Evolutionary conservation across 2,797 vertebrate genomes (phyloP).

Genomic region (Echiichthys vipera): DNA sequence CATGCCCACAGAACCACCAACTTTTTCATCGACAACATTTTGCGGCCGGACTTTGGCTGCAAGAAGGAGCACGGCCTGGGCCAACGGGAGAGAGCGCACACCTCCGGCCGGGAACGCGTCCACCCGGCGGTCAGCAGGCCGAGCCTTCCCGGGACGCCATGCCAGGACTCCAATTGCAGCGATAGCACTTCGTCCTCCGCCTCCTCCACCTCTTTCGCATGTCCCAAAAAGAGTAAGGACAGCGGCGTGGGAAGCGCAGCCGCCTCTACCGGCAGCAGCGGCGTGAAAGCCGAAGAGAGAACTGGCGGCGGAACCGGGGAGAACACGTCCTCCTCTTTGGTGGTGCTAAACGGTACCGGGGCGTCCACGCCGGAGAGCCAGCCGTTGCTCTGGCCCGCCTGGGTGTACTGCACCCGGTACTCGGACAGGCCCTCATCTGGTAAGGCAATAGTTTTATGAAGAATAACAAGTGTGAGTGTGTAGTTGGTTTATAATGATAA

Average conservation of each 20-base stretch:
- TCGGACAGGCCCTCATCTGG: conserved; percentile 95
- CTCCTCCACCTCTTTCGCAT: conserved; percentile 63
- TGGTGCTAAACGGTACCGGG: conserved; percentile 74
- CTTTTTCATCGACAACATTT: conserved; percentile 96
- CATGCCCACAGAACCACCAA: conserved; percentile 92
- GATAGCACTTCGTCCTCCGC: conserved; percentile 86
- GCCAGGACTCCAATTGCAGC: conserved; percentile 89
- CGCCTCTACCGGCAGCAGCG: conserved; percentile 21
- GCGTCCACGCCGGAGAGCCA: conserved; percentile 84
- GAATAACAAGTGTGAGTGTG: not conserved
- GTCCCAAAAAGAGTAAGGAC: conserved; percentile 51
- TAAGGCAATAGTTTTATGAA: conserved; percentile 81
- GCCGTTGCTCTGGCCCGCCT: conserved; percentile 92
- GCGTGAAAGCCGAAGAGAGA: conserved; percentile 62
- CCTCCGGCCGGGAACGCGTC: conserved; percentile 88
- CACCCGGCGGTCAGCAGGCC: conserved; percentile 83
- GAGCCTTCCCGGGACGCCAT: conserved; percentile 84
- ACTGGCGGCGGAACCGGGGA: conserved; percentile 40
- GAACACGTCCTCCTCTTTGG: conserved; percentile 53
- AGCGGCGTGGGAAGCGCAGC: conserved; percentile 8
- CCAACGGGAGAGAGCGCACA: conserved; percentile 86
- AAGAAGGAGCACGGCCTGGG: conserved; percentile 84
- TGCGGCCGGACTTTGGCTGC: conserved; percentile 95
- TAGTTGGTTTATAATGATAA: too few species aligned
- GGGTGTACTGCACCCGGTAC: conserved; percentile 96